Percentiles rank a stretch among this genome's conserved stretches.
These are phyloP conservation scores for Aegithalos caudatus DNA, from an alignment of 2,113 vertebrate species.

Conservation along the genomic window DNA sequence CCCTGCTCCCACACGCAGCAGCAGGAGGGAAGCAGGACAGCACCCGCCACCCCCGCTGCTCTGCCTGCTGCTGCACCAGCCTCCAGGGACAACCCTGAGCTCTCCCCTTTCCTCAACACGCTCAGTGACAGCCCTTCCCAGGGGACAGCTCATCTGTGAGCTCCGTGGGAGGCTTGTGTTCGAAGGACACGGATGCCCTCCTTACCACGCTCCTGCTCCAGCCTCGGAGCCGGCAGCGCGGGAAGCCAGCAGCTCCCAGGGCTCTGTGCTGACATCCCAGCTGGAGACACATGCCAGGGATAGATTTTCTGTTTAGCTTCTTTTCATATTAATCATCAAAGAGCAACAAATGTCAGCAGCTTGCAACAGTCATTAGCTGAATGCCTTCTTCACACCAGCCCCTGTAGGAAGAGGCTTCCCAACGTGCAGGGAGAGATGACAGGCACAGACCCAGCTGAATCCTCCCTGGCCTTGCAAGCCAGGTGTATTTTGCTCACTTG, in stretches of 20 bases:
- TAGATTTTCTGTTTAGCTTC: slow-evolving; percentile 37
- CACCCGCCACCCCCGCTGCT: not conserved
- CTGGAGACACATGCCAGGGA: not conserved
- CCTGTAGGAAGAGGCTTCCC: not conserved
- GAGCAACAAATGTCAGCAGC: slow-evolving; percentile 20
- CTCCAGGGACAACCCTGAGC: not conserved
- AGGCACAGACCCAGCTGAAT: not conserved
- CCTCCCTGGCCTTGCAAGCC: not conserved
- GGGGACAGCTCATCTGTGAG: not conserved
- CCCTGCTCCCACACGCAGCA: not conserved
- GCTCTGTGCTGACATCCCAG: not conserved
- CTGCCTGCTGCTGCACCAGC: not conserved
- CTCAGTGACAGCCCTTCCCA: not conserved
- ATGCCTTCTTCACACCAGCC: not conserved
- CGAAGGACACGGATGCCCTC: not conserved
- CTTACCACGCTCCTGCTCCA: not conserved
- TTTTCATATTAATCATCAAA: slow-evolving; percentile 43
- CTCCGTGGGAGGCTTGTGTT: not conserved
- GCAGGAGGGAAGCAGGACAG: not conserved
- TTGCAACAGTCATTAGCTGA: slow-evolving; percentile 3
- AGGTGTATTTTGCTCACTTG: not conserved
- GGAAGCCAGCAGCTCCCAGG: not conserved
- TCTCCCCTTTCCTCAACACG: not conserved
- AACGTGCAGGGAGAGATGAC: not conserved
- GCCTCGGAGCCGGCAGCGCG: rapidly evolving